Conservation (phyloP, 2,113 vertebrate genomes). For the Brachirus orientalis region DNA sequence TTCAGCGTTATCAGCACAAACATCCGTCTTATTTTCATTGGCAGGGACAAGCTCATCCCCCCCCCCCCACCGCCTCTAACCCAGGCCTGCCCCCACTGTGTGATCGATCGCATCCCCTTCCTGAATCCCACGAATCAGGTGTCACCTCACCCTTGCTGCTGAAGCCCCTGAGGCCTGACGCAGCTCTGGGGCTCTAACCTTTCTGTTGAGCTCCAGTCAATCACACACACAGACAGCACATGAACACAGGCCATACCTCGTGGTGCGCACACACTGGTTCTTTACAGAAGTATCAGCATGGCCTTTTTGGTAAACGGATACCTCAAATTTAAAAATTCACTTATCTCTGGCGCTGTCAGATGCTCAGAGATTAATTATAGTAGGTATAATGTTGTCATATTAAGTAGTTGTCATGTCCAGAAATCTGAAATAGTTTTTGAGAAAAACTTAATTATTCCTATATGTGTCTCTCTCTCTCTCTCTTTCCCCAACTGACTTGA, state of each 20-base stretch:
- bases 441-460: too few relatives aligned
- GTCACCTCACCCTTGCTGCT: constrained; percentile 81
- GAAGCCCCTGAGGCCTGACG: constrained; percentile 66
- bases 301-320: too few relatives aligned
- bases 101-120: constrained; percentile 80
- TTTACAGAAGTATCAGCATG: too few relatives aligned
- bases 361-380: not conserved
- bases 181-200: constrained; percentile 79
- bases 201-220: constrained; percentile 65
- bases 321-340: too few relatives aligned
- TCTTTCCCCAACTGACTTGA: too few relatives aligned
- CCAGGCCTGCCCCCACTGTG: constrained; percentile 4
- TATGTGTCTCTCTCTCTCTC: not conserved
- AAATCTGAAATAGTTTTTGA: not conserved
- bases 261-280: too few relatives aligned
- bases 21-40: constrained; percentile 39
- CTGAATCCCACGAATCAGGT: constrained; percentile 75
- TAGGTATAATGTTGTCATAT: not conserved
- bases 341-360: not conserved
- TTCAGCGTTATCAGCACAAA: constrained; percentile 20
- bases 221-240: constrained; percentile 45
- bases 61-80: constrained; percentile 3
- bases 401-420: not conserved
- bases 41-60: constrained; percentile 28
- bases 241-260: too few relatives aligned